Evolutionary conservation across 2,888 invertebrate genomes (phyloP).

Genomic region (Acrocera orbiculus): DNA sequence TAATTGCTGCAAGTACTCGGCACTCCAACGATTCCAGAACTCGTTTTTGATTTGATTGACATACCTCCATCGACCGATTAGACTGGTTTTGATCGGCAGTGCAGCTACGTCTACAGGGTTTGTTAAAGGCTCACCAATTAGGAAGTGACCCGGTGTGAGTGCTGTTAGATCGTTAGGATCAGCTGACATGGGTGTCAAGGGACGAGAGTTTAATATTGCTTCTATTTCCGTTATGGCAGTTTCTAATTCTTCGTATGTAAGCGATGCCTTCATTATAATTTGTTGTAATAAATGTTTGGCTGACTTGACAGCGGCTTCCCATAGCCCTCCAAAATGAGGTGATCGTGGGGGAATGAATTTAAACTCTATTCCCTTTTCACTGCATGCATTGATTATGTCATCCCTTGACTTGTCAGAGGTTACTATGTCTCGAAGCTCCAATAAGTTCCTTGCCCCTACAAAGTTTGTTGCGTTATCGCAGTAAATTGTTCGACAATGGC

Average conservation of each 20-base stretch:
- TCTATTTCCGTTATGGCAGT: not conserved
- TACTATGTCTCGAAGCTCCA: no score
- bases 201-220: not conserved
- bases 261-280: not conserved
- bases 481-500: not conserved
- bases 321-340: slow-evolving; percentile 1
- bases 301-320: not conserved
- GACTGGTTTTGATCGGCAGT: not conserved
- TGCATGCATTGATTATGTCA: not conserved
- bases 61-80: not conserved
- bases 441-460: not conserved
- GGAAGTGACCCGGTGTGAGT: not conserved
- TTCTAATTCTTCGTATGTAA: not conserved
- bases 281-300: not conserved
- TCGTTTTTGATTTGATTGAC: not conserved
- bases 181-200: not conserved
- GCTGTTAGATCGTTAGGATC: not conserved
- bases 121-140: not conserved
- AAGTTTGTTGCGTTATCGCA: slow-evolving; percentile 4
- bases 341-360: not conserved
- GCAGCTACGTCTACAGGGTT: not conserved
- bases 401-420: not conserved
- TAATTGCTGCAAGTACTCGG: not conserved
- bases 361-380: not conserved
- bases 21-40: not conserved